phyloP scores from a whole-genome alignment of 2,797 vertebrate species.

The Hypotaenidia philippensis region DNA sequence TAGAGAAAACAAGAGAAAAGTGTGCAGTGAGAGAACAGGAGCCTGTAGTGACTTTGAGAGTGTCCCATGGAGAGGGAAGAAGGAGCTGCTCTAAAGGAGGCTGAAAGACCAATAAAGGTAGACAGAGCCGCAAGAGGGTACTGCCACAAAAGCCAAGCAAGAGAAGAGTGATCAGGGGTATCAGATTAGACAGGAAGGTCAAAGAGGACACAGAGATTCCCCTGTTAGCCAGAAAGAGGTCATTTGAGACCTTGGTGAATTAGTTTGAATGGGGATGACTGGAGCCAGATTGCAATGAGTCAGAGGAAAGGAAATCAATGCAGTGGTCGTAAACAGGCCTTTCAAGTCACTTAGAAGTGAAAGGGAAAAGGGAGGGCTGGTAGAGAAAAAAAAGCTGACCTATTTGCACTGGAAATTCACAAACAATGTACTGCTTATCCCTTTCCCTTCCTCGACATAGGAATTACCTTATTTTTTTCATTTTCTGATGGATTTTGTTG shows the following conservation, averaged over 20 bases:
- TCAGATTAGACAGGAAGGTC: slow-evolving; percentile 60
- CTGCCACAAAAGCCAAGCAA: slow-evolving; percentile 37
- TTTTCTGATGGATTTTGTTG: not conserved
- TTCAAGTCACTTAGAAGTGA: slow-evolving; percentile 63
- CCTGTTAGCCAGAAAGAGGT: slow-evolving; percentile 33
- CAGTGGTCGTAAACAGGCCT: slow-evolving; percentile 60
- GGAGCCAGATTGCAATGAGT: slow-evolving; percentile 66
- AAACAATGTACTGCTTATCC: slow-evolving; percentile 49
- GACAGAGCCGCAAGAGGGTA: slow-evolving; percentile 22
- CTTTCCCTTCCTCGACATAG: not conserved
- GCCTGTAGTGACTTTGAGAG: not conserved
- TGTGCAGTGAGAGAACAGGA: not conserved
- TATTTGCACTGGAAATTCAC: slow-evolving; percentile 54
- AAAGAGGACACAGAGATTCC: slow-evolving; percentile 56
- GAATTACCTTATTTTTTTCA: not conserved
- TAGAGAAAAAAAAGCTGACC: slow-evolving; percentile 48
- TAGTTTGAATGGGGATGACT: slow-evolving; percentile 48
- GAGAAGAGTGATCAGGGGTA: slow-evolving; percentile 38
- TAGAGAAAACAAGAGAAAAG: not conserved
- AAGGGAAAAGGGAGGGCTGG: slow-evolving; percentile 17
- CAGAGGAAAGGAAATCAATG: slow-evolving; percentile 74
- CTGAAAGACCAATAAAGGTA: slow-evolving; percentile 21
- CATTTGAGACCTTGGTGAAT: slow-evolving; percentile 63
- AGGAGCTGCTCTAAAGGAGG: not conserved
- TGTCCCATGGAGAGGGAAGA: not conserved